Conservation (phyloP, 1,140 invertebrate genomes). For the Musca domestica region DNA sequence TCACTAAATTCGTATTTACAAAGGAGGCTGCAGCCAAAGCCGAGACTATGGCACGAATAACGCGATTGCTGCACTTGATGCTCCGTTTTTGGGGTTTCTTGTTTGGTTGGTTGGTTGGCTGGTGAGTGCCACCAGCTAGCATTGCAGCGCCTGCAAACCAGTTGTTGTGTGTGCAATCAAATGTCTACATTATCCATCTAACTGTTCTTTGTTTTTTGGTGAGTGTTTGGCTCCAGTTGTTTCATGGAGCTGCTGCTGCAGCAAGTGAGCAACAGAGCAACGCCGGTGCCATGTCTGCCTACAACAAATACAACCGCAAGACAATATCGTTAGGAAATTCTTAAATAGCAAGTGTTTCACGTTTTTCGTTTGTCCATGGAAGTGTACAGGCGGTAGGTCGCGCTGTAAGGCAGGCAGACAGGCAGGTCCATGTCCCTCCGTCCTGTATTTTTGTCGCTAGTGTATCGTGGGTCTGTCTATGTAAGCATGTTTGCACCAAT, state of each 20-base stretch:
- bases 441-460: no score
- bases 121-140: not conserved
- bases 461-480: no score
- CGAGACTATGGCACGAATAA: constrained; percentile 1
- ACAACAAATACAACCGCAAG: constrained; percentile 2
- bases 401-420: not conserved
- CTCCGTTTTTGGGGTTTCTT: not conserved
- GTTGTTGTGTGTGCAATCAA: constrained; percentile 5
- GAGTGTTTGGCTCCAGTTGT: constrained; percentile 18
- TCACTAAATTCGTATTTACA: not conserved
- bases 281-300: not conserved
- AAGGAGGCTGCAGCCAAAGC: constrained; percentile 2
- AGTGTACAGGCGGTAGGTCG: not conserved
- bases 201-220: constrained; percentile 12
- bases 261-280: not conserved
- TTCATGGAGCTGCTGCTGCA: not conserved
- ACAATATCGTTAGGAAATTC: constrained; percentile 14
- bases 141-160: not conserved
- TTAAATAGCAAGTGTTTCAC: constrained; percentile 12
- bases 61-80: constrained; percentile 19
- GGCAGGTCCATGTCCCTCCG: not conserved
- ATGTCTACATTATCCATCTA: constrained; percentile 8
- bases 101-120: constrained; percentile 4
- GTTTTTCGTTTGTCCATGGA: not conserved
- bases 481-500: no score